Conservation (phyloP, 2,888 invertebrate genomes). For the Phymatocera aterrima region DNA sequence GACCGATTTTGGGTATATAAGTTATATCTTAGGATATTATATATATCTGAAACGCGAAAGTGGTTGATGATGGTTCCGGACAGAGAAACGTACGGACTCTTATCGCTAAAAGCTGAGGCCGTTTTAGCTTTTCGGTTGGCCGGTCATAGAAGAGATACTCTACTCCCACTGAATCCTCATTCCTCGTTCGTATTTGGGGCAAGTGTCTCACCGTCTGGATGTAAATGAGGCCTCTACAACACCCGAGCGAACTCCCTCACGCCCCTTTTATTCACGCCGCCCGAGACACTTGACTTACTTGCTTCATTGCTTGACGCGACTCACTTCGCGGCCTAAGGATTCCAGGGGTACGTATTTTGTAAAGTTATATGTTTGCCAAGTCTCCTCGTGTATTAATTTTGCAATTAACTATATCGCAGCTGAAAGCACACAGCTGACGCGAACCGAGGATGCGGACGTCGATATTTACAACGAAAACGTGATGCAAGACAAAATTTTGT, state of each 20-base stretch:
- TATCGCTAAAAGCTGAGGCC: conserved; percentile 58
- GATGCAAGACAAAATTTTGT: too few species aligned
- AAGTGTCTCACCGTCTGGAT: conserved; percentile 65
- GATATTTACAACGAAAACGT: too few species aligned
- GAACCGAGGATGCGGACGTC: too few species aligned
- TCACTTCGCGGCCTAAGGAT: background rate
- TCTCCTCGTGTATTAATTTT: background rate
- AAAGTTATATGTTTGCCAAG: background rate
- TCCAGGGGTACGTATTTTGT: background rate
- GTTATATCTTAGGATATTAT: too few species aligned
- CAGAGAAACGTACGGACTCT: conserved; percentile 49
- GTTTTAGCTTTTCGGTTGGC: conserved; percentile 58
- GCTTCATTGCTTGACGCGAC: conserved; percentile 44
- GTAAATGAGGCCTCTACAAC: conserved; percentile 61
- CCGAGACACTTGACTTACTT: conserved; percentile 64
- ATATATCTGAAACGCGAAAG: conserved; percentile 11
- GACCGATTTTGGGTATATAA: background rate
- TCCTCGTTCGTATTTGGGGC: conserved; percentile 62
- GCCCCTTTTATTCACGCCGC: conserved; percentile 45
- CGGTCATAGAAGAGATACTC: conserved; percentile 53
- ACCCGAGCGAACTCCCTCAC: conserved; percentile 8
- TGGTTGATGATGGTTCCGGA: conserved; percentile 15
- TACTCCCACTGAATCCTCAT: too few species aligned
- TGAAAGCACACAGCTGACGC: too few species aligned
- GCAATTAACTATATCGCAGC: too few species aligned